A percentile compares a stretch with the other conserved stretches of the same genome.
phyloP scores from a whole-genome alignment of 2,113 vertebrate species.

The Psilopsiagon aurifrons region DNA sequence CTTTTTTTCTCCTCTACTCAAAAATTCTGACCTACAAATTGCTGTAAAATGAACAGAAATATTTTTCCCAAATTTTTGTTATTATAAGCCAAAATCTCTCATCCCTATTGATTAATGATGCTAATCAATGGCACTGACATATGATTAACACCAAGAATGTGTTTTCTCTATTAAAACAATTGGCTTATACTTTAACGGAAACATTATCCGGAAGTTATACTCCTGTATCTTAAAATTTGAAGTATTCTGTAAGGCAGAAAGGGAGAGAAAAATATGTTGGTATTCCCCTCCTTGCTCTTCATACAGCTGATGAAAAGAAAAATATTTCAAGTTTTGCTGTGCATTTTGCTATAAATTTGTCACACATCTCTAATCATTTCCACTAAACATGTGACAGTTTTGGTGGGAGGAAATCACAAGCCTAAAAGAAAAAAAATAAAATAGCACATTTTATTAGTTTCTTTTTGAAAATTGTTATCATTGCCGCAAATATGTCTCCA shows the following conservation, averaged over 20 bases:
- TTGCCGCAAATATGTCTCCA: background rate
- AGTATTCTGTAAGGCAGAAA: slow-evolving; percentile 12
- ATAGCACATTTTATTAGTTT: slow-evolving; percentile 8
- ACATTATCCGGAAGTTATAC: background rate
- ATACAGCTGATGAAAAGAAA: slow-evolving; percentile 57
- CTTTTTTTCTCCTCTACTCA: background rate
- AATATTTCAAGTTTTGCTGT: slow-evolving; percentile 20
- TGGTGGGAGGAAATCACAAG: slow-evolving; percentile 35
- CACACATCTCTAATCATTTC: slow-evolving; percentile 58
- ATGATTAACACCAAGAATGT: background rate
- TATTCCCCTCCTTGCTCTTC: background rate
- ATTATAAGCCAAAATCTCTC: background rate
- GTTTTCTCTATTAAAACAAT: background rate
- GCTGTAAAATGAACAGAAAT: background rate
- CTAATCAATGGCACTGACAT: background rate
- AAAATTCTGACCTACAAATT: background rate
- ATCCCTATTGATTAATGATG: background rate
- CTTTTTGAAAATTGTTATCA: background rate
- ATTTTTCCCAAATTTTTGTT: background rate
- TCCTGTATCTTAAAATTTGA: background rate
- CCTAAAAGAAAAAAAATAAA: background rate
- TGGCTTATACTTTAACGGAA: slow-evolving; percentile 15
- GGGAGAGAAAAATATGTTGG: background rate
- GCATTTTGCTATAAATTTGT: slow-evolving; percentile 49
- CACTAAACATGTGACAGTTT: slow-evolving; percentile 44